Percentiles rank a stretch among this genome's conserved stretches.
Evolutionary conservation across 2,888 invertebrate species (phyloP).

Genomic region (Punctoribates punctum): DNA sequence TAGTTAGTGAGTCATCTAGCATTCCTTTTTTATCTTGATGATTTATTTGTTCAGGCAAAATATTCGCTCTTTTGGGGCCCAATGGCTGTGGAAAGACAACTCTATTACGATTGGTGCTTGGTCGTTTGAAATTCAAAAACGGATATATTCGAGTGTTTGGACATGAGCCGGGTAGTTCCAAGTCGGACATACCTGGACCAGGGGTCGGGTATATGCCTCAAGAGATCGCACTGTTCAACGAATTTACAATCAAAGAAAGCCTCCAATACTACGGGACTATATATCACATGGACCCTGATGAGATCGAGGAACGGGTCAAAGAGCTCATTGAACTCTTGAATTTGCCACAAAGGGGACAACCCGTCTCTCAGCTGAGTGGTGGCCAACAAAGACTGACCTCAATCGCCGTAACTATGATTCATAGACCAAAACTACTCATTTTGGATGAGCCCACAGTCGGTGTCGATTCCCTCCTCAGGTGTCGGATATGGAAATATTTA

Average conservation of each 20-base stretch:
- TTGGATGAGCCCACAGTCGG: slow-evolving; percentile 91
- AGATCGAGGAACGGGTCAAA: slow-evolving; percentile 33
- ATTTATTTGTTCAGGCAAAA: slow-evolving; percentile 38
- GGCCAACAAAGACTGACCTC: slow-evolving; percentile 87
- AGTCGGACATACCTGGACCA: slow-evolving; percentile 33
- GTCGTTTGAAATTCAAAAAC: slow-evolving; percentile 74
- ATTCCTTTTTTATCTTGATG: not conserved
- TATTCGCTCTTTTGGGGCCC: slow-evolving; percentile 83
- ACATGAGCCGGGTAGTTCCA: slow-evolving; percentile 10
- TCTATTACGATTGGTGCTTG: slow-evolving; percentile 81
- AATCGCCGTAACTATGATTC: slow-evolving; percentile 85
- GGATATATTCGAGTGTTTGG: slow-evolving; percentile 87
- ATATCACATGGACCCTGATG: slow-evolving; percentile 35
- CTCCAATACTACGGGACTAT: slow-evolving; percentile 42
- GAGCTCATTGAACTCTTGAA: slow-evolving; percentile 38
- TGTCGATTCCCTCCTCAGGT: slow-evolving; percentile 74
- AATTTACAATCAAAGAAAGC: slow-evolving; percentile 43
- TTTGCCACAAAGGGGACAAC: slow-evolving; percentile 39
- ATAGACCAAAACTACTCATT: slow-evolving; percentile 84
- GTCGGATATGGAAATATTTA: slow-evolving; percentile 87
- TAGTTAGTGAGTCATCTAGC: too few relatives aligned
- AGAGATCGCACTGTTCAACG: slow-evolving; percentile 44
- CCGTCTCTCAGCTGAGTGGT: slow-evolving; percentile 60
- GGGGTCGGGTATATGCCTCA: slow-evolving; percentile 44
- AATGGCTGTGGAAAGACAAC: slow-evolving; percentile 96